Evolutionary conservation across 2,113 vertebrate genomes (phyloP).

Genomic region (Suncus etruscus): DNA sequence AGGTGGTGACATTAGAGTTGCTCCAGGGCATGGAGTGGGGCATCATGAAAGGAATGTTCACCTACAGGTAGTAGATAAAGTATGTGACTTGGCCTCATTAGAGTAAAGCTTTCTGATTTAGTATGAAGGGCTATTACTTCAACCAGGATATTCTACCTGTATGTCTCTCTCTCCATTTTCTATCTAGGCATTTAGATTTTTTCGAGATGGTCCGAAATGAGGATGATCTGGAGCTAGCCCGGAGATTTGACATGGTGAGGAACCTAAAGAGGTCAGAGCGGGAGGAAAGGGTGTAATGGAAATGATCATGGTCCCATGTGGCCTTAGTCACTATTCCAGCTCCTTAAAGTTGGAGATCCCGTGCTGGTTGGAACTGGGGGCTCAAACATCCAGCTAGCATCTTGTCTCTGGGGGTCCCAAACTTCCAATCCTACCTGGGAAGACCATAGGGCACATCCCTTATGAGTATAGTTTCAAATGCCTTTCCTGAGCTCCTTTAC

Average conservation of each 20-base stretch:
- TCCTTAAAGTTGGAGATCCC: neutral
- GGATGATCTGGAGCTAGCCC: constrained; percentile 96
- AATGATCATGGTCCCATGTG: neutral
- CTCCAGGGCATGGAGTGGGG: neutral
- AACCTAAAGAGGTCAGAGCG: neutral
- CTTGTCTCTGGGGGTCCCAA: neutral
- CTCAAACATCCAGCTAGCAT: neutral
- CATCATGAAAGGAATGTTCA: neutral
- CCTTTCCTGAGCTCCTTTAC: neutral
- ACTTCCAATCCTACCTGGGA: neutral
- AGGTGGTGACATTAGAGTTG: neutral
- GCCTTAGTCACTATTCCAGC: too few relatives aligned
- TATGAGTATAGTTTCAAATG: neutral
- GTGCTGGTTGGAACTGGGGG: neutral
- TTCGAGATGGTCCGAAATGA: constrained; percentile 99
- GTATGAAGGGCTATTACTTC: neutral
- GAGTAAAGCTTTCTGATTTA: neutral
- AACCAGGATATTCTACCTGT: neutral
- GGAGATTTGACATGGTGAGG: constrained; percentile 95
- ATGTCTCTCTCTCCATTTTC: constrained; percentile 36
- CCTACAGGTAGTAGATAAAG: neutral
- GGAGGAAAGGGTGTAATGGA: neutral
- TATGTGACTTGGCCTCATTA: neutral
- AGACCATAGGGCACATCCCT: neutral
- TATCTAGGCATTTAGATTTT: constrained; percentile 96